Evolutionary conservation across 2,797 vertebrate species (phyloP), one percentile per base, ranked within the genome.

Genomic region (Carapus acus): DNA sequence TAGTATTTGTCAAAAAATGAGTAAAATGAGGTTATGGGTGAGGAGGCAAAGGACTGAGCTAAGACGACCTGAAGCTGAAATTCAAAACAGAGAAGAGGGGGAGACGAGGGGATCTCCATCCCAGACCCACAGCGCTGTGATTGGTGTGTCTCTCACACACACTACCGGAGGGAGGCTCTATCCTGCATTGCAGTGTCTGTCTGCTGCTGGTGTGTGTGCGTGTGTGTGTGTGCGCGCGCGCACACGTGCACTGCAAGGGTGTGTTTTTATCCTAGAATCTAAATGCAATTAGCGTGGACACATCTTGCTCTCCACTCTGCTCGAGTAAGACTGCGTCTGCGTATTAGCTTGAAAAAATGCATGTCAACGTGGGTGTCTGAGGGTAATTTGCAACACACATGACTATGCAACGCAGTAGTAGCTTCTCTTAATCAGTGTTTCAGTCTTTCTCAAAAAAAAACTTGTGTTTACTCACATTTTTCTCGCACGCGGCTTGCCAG

Each of bases 161-260:
- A 5, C 58, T 52, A n/a, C n/a, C n/a, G n/a, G 58, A 53, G 70
- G 63, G 58, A 73, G 60, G 67, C 73, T 76, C 65, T 40, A 52
- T 65, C 59, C 81, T 85, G 77, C 81, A 82, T 73, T 82, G 79
- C 78, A 81, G 78, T 74, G 54, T 52, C 60, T 76, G 71, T 57
- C 58, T 74, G 60, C 58, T 74, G 60, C 47, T 38, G 66, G 42
- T 41, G 21, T 49, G 58, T 42, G 50, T 72, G 47, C 17, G 34
- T 62, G 41, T 47, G 62, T 46, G 48, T 49, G 43, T 11, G 43
- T 29, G 15, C 19, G 29, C 15, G 15, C 13, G 29, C 9, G 24
- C 24, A 9, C 9, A 20, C 37, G 34, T 16, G 43, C 45, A 34
- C 23, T 27, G 24, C 24, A 9, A 5, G 24, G 5, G 24, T 27